phyloP scores from a whole-genome alignment of 1,140 invertebrate genomes.

The Gryllus bimaculatus region DNA sequence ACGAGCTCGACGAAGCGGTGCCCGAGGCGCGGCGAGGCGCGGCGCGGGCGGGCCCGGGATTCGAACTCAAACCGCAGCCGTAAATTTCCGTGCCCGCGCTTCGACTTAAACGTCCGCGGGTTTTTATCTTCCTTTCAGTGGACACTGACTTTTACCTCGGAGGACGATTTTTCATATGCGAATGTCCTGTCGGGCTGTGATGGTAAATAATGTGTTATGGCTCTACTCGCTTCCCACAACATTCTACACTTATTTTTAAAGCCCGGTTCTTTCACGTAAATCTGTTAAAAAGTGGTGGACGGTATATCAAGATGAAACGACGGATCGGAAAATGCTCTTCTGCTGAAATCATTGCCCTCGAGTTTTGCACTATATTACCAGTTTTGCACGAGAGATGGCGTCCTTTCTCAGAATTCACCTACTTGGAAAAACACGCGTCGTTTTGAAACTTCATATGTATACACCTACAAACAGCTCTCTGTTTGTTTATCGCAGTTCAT shows the following conservation, averaged over 20 bases:
- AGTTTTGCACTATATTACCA: no score
- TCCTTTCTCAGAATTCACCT: no score
- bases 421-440: no score
- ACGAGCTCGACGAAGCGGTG: background rate
- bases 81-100: background rate
- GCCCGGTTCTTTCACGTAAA: background rate
- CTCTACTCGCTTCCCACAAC: background rate
- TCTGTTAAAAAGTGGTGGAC: background rate
- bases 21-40: no score
- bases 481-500: no score
- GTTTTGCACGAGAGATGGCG: no score
- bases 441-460: no score
- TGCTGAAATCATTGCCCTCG: no score
- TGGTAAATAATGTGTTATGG: slow-evolving; percentile 1
- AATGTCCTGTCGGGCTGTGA: background rate
- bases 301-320: background rate
- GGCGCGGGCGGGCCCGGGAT: background rate
- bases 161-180: background rate
- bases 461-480: no score
- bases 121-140: background rate
- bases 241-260: background rate
- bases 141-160: background rate
- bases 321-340: background rate
- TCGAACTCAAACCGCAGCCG: background rate
- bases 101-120: background rate